Evolutionary conservation across 2,888 invertebrate genomes (phyloP).

Genomic region (Ennomos erosarius): DNA sequence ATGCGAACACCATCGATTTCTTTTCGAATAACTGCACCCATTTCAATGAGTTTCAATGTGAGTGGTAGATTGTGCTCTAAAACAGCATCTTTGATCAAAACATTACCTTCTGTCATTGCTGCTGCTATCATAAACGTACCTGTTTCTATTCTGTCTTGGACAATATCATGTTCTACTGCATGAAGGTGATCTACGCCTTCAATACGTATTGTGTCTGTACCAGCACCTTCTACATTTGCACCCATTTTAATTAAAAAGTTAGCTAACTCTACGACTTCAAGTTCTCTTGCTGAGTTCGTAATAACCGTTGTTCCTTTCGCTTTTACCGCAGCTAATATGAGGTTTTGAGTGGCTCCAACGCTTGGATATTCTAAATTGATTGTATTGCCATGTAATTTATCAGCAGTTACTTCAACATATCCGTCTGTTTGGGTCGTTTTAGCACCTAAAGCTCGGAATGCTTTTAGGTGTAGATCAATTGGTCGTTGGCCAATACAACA

Average conservation of each 20-base stretch:
- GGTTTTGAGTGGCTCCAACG: slow-evolving; percentile 35
- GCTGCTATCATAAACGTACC: slow-evolving; percentile 40
- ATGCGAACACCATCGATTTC: slow-evolving; percentile 26
- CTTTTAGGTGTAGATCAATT: slow-evolving; percentile 33
- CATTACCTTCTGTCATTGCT: slow-evolving; percentile 32
- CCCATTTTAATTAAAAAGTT: slow-evolving; percentile 34
- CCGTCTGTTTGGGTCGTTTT: slow-evolving; percentile 12
- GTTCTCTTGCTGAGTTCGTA: slow-evolving; percentile 34
- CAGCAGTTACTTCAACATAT: slow-evolving; percentile 22
- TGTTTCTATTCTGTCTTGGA: slow-evolving; percentile 34
- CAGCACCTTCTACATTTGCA: slow-evolving; percentile 30
- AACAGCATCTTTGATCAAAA: slow-evolving; percentile 23
- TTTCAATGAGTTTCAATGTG: slow-evolving; percentile 20
- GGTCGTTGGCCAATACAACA: slow-evolving; percentile 31
- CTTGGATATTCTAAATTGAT: slow-evolving; percentile 30
- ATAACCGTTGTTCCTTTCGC: slow-evolving; percentile 30
- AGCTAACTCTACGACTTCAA: slow-evolving; percentile 33
- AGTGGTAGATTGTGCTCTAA: slow-evolving; percentile 14
- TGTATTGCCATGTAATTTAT: slow-evolving; percentile 11
- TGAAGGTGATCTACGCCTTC: slow-evolving; percentile 21
- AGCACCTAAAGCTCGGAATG: slow-evolving; percentile 30
- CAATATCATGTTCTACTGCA: slow-evolving; percentile 20
- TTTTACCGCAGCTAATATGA: slow-evolving; percentile 35
- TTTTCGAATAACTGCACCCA: slow-evolving; percentile 23
- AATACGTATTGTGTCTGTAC: slow-evolving; percentile 21